Base-by-base conservation (phyloP, 2,797 vertebrate species). In the Natrix natrix region DNA sequence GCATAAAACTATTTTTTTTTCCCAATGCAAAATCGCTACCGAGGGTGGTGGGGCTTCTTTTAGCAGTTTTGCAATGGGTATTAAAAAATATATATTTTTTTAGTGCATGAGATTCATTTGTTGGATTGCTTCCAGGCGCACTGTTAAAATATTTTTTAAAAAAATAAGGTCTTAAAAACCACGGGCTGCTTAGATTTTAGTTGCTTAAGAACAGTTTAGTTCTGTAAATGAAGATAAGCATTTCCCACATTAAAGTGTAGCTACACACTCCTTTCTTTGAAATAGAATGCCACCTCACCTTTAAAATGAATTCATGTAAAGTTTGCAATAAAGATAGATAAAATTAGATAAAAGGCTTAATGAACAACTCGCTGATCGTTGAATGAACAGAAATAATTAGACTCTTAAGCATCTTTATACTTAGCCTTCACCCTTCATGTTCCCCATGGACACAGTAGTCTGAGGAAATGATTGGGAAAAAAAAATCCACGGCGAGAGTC, bases 291-390 rank as follows among this genome's bases (percentile, higher is more conserved):
- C 91, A 90, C 28, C 55, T 92, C 86, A 86, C 88, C 92, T 88
- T 86, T 93, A 74, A 93, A 95, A 12, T 57, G 92, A 94, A 90
- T 59, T 74, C 60, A 87, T 57, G 87, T 24, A 96, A 69, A 56
- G 22, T 83, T 43, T 57, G 52, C 3, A 3, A 56, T 8, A 14
- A 66, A n/a, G 48, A 37, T 37, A 37, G 32, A 37, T 37, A 37
- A 37, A 37, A n/a, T 90, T 90, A 90, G 60, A 61, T 55, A 60
- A 78, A 90, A 60, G 28, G 17, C 78, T 61, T 78, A 93, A 78
- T 78, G 83, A 90, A 90, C 87, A 83, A 92, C 92, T 83, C 13
- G 63, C 86, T 88, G 87, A 48, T 83, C 48, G 83, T 89, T 43
- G 91, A 92, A 88, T 61, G 55, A 83, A 52, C 91, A 88, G 86